Percentiles rank a stretch among this genome's conserved stretches.
phyloP scores from a whole-genome alignment of 2,113 vertebrate species.

The Anser cygnoides region DNA sequence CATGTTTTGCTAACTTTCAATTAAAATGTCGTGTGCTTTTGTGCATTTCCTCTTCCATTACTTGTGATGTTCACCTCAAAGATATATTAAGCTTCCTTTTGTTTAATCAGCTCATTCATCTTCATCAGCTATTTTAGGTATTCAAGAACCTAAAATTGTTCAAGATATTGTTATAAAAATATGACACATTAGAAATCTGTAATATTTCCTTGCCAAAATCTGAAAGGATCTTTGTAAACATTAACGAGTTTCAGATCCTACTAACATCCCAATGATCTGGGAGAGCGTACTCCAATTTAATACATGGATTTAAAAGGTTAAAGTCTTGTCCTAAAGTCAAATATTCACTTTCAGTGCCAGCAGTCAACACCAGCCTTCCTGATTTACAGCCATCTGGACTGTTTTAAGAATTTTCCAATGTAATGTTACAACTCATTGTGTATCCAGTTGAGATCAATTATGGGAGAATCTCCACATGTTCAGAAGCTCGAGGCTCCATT shows the following conservation, averaged over 20 bases:
- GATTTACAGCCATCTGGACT: conserved; percentile 36
- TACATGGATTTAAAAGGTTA: not conserved
- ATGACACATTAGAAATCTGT: not conserved
- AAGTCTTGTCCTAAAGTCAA: not conserved
- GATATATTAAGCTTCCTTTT: conserved; percentile 23
- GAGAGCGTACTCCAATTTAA: not conserved
- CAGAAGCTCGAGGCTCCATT: not conserved
- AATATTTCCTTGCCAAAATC: not conserved
- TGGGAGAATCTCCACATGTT: not conserved
- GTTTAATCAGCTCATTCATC: conserved; percentile 37
- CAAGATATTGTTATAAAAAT: not conserved
- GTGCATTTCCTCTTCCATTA: not conserved
- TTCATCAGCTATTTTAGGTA: conserved; percentile 2
- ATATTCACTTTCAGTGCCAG: conserved; percentile 12
- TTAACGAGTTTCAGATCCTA: not conserved
- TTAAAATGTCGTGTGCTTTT: not conserved
- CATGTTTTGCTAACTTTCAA: conserved; percentile 29
- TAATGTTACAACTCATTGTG: not conserved
- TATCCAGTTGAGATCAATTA: conserved; percentile 44
- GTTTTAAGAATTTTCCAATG: conserved; percentile 38
- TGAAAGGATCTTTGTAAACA: not conserved
- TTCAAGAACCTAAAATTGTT: not conserved
- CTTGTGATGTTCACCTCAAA: not conserved
- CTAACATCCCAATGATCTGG: not conserved
- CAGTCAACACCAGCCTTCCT: conserved; percentile 31